Evolutionary conservation across 1,140 invertebrate genomes (phyloP), one percentile per base, ranked within the genome.

Genomic region (Cyclina sinensis): DNA sequence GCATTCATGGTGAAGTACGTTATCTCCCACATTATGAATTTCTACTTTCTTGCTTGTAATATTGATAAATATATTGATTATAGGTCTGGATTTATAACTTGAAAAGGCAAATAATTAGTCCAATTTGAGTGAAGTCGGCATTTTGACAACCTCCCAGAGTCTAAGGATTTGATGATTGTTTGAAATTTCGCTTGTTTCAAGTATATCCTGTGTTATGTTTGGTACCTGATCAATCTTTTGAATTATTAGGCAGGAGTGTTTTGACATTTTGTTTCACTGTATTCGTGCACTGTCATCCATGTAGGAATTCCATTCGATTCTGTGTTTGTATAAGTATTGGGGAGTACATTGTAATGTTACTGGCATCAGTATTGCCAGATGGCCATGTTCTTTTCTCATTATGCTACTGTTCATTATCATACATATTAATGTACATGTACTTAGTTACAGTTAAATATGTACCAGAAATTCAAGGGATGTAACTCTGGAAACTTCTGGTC

Each of bases 1-100:
- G 48, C 32, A 51, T 78, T 78, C 46, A 51, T 16, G 9, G 5
- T 1, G 46, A 78, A 78, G n/a, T 78, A 14, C 54, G 74, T 78
- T 78, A 78, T 78, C 74, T 51, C 9, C 4, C 16, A 18, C 74
- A 78, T 35, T 51, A 78, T 78, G 48, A 54, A 27, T 78, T 78
- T 54, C 74, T 54, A 78, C 74, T 78, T 78, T 78, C 74, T 54
- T 78, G 43, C 74, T 78, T 74, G 43, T 74, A 51, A 78, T 78
- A 78, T 51, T 54, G 74, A 78, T 78, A 78, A 78, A 78, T 48
- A 14, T 78, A 78, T 78, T 48, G 46, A 54, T 51, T 78, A 48
- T 78, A 48, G 27, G 27, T 48, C 43, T 30, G 46, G 74, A 78
- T 78, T 78, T 78, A 78, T 78, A 78, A 78, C 74, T 48, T 51